Evolutionary conservation across 2,797 vertebrate species (phyloP).

Genomic region (Notamacropus eugenii): DNA sequence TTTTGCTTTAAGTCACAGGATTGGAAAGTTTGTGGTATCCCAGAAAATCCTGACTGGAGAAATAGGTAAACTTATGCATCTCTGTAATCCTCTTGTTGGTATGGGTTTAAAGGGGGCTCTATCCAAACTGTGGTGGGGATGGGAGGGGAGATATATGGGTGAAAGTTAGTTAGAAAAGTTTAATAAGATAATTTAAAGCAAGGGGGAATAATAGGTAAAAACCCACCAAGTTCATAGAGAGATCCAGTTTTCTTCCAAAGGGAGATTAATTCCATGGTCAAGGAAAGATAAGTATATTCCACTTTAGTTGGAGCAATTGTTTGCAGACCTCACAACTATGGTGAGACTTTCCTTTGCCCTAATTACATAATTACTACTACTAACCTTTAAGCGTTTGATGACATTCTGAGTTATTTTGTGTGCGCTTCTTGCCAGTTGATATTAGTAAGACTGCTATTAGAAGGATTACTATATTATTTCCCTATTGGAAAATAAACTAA

Average conservation of each 20-base stretch:
- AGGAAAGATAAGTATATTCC: neutral
- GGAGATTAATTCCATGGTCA: neutral
- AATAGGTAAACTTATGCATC: fast-evolving
- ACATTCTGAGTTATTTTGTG: fast-evolving
- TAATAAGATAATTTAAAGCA: neutral
- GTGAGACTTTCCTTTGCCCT: neutral
- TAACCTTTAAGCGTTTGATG: fast-evolving
- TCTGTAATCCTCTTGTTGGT: neutral
- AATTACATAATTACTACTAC: fast-evolving
- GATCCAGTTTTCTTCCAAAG: neutral
- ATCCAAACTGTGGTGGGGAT: neutral
- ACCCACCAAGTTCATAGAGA: neutral
- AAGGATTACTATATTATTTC: fast-evolving
- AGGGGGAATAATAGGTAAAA: neutral
- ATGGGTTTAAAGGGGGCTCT: neutral
- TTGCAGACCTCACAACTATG: neutral
- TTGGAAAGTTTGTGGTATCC: fast-evolving
- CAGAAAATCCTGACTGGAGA: fast-evolving
- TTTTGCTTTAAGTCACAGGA: neutral
- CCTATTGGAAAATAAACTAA: neutral
- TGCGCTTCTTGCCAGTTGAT: fast-evolving
- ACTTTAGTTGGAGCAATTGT: neutral
- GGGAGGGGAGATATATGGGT: neutral
- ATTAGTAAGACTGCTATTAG: fast-evolving
- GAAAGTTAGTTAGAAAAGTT: neutral